phyloP scores from a whole-genome alignment of 2,888 invertebrate species.

The Cybosia mesomella region DNA sequence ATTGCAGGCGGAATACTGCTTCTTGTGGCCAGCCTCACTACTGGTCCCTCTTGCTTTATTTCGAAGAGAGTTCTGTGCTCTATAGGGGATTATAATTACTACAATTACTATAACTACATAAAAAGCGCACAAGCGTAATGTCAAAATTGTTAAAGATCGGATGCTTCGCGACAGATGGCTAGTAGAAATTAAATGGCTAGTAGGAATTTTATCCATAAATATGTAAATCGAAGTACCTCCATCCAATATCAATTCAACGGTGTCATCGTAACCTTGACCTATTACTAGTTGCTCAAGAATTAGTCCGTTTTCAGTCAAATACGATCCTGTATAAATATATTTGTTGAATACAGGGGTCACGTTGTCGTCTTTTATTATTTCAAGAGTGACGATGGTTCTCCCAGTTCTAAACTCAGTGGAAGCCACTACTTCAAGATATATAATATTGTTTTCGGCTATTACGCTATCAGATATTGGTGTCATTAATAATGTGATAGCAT shows the following conservation, averaged over 20 bases:
- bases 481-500: slow-evolving; percentile 65
- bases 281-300: slow-evolving; percentile 61
- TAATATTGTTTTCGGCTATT: slow-evolving; percentile 63
- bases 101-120: background rate
- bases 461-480: slow-evolving; percentile 51
- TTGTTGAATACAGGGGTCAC: slow-evolving; percentile 68
- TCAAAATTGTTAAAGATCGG: too few species aligned
- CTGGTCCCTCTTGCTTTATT: slow-evolving; percentile 42
- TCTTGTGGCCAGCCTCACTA: slow-evolving; percentile 47
- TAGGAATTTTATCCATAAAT: too few species aligned
- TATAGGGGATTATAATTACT: slow-evolving; percentile 25
- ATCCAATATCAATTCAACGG: slow-evolving; percentile 55
- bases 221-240: slow-evolving; percentile 64
- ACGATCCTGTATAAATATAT: slow-evolving; percentile 64
- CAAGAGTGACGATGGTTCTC: slow-evolving; percentile 63
- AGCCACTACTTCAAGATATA: slow-evolving; percentile 64
- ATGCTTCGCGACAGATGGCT: too few species aligned
- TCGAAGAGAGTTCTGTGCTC: slow-evolving; percentile 59
- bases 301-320: slow-evolving; percentile 58
- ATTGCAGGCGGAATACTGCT: slow-evolving; percentile 61
- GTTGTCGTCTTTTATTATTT: slow-evolving; percentile 71
- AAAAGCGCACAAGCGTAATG: too few species aligned
- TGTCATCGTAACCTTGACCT: slow-evolving; percentile 68
- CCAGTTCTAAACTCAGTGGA: slow-evolving; percentile 56
- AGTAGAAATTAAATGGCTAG: too few species aligned